These are phyloP conservation scores for Mythimna pallens DNA, from an alignment of 2,888 invertebrate species.

Conservation along the genomic window DNA sequence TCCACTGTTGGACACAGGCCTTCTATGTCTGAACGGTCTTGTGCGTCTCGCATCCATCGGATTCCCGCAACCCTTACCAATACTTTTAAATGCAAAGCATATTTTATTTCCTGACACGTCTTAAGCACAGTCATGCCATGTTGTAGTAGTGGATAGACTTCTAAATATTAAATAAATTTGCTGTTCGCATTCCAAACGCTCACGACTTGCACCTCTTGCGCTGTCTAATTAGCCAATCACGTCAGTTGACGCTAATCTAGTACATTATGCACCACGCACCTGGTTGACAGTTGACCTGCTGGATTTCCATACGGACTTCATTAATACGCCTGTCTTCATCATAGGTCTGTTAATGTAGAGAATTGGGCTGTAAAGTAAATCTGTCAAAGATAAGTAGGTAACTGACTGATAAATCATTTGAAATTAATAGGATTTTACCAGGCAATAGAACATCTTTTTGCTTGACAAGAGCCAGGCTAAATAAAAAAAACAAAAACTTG, in stretches of 20 bases:
- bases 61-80: too few species aligned
- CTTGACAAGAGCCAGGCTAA: too few species aligned
- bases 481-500: too few species aligned
- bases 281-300: conserved; percentile 25
- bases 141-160: not conserved
- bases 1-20: too few species aligned
- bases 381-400: not conserved
- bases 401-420: not conserved
- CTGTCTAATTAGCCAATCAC: conserved; percentile 47
- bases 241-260: conserved; percentile 38
- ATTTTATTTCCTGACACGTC: too few species aligned
- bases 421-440: too few species aligned
- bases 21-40: too few species aligned
- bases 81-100: too few species aligned
- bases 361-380: not conserved
- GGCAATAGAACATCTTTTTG: too few species aligned
- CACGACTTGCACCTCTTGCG: conserved; percentile 24
- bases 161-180: not conserved
- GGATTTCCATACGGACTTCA: conserved; percentile 39
- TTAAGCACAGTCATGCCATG: not conserved
- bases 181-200: not conserved
- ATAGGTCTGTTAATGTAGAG: conserved; percentile 3
- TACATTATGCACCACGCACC: conserved; percentile 30
- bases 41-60: too few species aligned
- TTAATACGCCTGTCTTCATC: conserved; percentile 10